Evolutionary conservation across 2,888 invertebrate species (phyloP), one percentile per base, ranked within the genome.

Genomic region (Callimorpha dominula): DNA sequence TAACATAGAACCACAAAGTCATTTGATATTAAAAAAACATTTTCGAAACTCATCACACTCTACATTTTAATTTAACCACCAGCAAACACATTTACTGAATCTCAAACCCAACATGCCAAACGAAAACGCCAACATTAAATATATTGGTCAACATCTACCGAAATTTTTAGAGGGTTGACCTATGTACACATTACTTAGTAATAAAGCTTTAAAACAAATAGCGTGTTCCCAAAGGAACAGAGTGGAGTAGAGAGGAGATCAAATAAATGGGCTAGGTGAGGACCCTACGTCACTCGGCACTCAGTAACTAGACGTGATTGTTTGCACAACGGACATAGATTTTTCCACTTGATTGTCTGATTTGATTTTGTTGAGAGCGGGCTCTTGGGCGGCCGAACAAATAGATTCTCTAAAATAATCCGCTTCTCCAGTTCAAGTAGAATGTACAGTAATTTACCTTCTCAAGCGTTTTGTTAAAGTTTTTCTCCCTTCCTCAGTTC

Each of bases 131-230:
- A 84, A 87, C 93, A 94, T 94, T 94, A 94, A 88, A 91, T 89
- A 93, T 93, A 94, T 94, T 95, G 94, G 94, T 94, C 92, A 94
- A 93, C 89, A 92, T 82, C 76, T 83, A 78, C 82, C 14, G 81
- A 83, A 91, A 93, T 92, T 94, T 94, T 95, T 93, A 92, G 94
- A 95, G 94, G 94, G 94, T 91, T 94, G 95, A 95, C 95, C 95
- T 95, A 92, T 89, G 95, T 88, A 95, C 94, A 95, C 94, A 95
- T 95, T 95, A 95, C 95, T 95, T 94, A 95, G 94, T 94, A 92
- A 95, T 95, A 95, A 94, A 94, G 95, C 94, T 94, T 95, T 95
- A 95, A 95, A 95, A 95, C 95, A 95, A 95, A 95, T 94, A 95
- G 87, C 84, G 82, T 79, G 78, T 77, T 91, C 94, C 90, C 92